Evolutionary conservation across 64 coral and sea anemone species (phyloP).

Genomic region (Anthopleura sola): DNA sequence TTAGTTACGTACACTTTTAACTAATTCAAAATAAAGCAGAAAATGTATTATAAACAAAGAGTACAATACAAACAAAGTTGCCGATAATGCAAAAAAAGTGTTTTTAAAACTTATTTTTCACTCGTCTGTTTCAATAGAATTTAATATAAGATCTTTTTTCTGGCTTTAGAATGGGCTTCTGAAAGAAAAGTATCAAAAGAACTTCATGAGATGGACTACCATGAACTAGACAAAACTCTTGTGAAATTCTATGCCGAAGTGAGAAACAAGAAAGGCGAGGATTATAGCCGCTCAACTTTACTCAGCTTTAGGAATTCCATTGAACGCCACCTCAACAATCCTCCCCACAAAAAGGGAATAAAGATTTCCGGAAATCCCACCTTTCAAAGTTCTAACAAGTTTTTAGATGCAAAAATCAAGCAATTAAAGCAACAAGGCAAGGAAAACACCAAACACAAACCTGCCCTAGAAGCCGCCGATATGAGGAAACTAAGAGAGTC

Average conservation of each 20-base stretch:
- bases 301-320: slow-evolving; percentile 28
- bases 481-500: slow-evolving; percentile 16
- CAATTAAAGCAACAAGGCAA: slow-evolving; percentile 1
- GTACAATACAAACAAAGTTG: no score
- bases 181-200: not conserved
- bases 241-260: not conserved
- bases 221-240: not conserved
- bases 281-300: not conserved
- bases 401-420: slow-evolving; percentile 50
- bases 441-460: slow-evolving; percentile 32
- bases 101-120: no score
- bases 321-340: slow-evolving; percentile 36
- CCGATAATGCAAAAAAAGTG: no score
- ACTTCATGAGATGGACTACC: not conserved
- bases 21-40: no score
- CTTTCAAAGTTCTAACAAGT: slow-evolving; percentile 28
- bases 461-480: slow-evolving; percentile 18
- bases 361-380: not conserved
- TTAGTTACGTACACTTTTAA: no score
- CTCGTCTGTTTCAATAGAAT: no score
- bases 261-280: not conserved
- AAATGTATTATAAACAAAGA: no score
- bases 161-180: not conserved
- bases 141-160: no score
- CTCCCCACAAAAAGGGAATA: slow-evolving; percentile 16